phyloP scores from a whole-genome alignment of 2,888 invertebrate genomes.

The Salticus scenicus region DNA sequence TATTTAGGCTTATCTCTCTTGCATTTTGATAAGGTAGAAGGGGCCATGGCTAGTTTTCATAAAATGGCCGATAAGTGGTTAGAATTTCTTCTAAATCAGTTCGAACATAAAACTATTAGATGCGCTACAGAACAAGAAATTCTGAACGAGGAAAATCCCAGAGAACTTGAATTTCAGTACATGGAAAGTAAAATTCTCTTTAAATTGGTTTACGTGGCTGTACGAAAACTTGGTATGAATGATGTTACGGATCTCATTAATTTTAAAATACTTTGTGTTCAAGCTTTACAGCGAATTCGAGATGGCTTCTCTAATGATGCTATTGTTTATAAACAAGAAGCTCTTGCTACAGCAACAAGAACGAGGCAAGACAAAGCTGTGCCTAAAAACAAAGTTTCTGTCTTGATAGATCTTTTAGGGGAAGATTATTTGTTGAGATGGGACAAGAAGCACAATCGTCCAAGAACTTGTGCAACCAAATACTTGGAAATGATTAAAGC shows the following conservation, averaged over 20 bases:
- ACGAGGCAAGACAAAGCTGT: conserved; percentile 40
- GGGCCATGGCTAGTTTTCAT: conserved; percentile 47
- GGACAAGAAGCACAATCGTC: conserved; percentile 55
- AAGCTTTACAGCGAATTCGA: conserved; percentile 25
- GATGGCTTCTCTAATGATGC: not conserved
- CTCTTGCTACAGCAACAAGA: conserved; percentile 40
- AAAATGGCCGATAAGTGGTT: conserved; percentile 53
- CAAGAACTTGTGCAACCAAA: conserved; percentile 46
- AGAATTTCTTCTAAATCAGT: conserved; percentile 31
- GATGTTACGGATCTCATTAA: conserved; percentile 30
- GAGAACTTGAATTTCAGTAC: conserved; percentile 51
- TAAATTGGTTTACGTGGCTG: conserved; percentile 29
- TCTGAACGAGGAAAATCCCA: not conserved
- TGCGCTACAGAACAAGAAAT: conserved; percentile 31
- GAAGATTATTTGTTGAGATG: conserved; percentile 39
- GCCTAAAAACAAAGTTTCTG: not conserved
- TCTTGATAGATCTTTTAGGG: conserved; percentile 22
- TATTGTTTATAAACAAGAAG: conserved; percentile 44
- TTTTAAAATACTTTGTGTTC: conserved; percentile 55
- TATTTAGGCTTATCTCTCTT: conserved; percentile 30
- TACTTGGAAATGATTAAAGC: conserved; percentile 55
- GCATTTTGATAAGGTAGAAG: conserved; percentile 25
- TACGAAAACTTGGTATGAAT: conserved; percentile 31
- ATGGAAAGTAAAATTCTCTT: conserved; percentile 41
- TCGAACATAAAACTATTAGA: conserved; percentile 22